Conservation (phyloP, 1,140 invertebrate genomes). For the Lerema accius region DNA sequence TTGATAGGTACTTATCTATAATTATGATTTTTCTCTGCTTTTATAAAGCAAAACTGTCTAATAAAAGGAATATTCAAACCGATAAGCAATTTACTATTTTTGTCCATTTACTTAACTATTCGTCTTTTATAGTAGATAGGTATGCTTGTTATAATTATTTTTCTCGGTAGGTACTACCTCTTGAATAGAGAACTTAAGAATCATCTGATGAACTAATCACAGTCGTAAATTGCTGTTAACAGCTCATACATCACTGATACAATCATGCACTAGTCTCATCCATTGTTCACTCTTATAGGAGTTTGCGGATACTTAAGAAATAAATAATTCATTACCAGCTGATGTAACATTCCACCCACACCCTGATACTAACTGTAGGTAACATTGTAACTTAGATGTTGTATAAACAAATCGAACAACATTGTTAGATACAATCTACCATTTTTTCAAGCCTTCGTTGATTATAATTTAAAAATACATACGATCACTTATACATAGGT, state of each 20-base stretch:
- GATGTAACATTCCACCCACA: constrained; percentile 28
- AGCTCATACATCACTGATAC: constrained; percentile 39
- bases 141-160: neutral
- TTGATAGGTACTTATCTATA: too few relatives aligned
- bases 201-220: constrained; percentile 11
- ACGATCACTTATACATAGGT: too few relatives aligned
- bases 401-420: neutral
- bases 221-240: constrained; percentile 38
- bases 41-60: too few relatives aligned
- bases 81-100: too few relatives aligned
- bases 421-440: too few relatives aligned
- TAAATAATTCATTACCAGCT: constrained; percentile 43
- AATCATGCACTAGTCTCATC: constrained; percentile 43
- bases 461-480: too few relatives aligned
- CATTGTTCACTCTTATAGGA: constrained; percentile 38
- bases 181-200: neutral
- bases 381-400: neutral
- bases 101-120: neutral
- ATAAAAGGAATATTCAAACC: too few relatives aligned
- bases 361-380: neutral
- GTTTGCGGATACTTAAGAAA: constrained; percentile 42
- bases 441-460: too few relatives aligned
- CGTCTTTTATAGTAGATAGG: neutral
- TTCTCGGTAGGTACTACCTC: neutral
- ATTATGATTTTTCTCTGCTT: too few relatives aligned